Percentiles rank a stretch among this genome's conserved stretches.
Conservation (phyloP, 2,113 vertebrate genomes). For the Andinoacara biseriatus region DNA sequence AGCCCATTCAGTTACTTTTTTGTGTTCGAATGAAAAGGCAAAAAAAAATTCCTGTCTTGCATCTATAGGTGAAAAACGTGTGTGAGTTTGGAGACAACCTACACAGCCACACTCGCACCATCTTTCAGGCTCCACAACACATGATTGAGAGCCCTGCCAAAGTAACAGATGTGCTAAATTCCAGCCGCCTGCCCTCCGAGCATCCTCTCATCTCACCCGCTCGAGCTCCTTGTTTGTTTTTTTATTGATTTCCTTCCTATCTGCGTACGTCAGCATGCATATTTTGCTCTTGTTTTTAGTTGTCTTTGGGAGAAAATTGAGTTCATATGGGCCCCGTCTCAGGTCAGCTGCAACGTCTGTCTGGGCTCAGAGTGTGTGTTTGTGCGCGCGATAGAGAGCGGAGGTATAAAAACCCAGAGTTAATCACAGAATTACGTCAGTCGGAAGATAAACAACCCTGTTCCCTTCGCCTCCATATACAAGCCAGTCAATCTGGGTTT, state of each 20-base stretch:
- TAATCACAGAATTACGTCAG: conserved; percentile 72
- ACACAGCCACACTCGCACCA: conserved; percentile 20
- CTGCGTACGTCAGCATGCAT: conserved; percentile 71
- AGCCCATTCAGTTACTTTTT: not conserved
- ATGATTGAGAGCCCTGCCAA: conserved; percentile 67
- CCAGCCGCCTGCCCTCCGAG: conserved; percentile 54
- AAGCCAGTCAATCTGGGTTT: conserved; percentile 65
- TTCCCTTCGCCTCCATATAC: conserved; percentile 41
- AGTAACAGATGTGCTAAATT: conserved; percentile 76
- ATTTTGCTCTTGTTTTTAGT: conserved; percentile 70
- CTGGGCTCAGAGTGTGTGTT: conserved; percentile 42
- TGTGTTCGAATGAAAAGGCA: not conserved
- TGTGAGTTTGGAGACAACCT: conserved; percentile 25
- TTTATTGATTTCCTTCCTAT: conserved; percentile 79
- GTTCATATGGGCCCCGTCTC: conserved; percentile 75
- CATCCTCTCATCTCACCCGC: conserved; percentile 69
- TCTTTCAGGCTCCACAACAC: conserved; percentile 48
- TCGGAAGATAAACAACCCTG: conserved; percentile 67
- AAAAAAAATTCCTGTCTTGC: not conserved
- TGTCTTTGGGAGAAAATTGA: conserved; percentile 76
- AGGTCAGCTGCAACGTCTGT: conserved; percentile 56
- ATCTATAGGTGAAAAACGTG: conserved; percentile 23
- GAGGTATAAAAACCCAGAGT: conserved; percentile 47
- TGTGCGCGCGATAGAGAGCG: conserved; percentile 26
- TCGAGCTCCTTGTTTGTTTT: conserved; percentile 59